Conservation (phyloP, 2,797 vertebrate genomes). For the Syngnathus rostellatus region DNA sequence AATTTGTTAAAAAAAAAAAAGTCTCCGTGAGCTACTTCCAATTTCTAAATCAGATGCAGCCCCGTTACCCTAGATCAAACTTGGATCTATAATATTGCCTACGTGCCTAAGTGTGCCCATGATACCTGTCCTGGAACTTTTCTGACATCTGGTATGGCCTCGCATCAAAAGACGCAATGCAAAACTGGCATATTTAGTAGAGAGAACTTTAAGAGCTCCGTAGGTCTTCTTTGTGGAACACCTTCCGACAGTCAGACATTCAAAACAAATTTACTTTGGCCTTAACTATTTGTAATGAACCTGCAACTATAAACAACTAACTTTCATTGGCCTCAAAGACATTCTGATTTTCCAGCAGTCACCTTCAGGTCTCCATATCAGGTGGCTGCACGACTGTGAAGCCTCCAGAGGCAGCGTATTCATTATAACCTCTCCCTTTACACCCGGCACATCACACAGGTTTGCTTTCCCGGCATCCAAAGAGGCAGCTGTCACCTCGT, state of each 20-base stretch:
- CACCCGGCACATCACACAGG: slow-evolving; percentile 36
- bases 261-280: background rate
- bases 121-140: no score
- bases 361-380: slow-evolving; percentile 31
- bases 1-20: background rate
- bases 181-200: background rate
- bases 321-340: slow-evolving; percentile 29
- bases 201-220: background rate
- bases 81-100: background rate
- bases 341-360: slow-evolving; percentile 26
- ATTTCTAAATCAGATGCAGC: background rate
- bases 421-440: slow-evolving; percentile 42
- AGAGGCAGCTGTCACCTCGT: slow-evolving; percentile 47
- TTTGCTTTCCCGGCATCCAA: slow-evolving; percentile 34
- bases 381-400: slow-evolving; percentile 29
- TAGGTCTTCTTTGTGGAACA: background rate
- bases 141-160: no score
- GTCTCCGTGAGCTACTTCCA: background rate
- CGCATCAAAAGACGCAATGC: background rate
- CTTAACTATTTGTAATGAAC: background rate
- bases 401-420: slow-evolving; percentile 41
- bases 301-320: background rate
- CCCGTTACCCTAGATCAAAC: background rate
- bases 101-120: no score
- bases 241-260: background rate